Base-by-base conservation (phyloP, 2,888 invertebrate genomes). In the Amiota mariae region DNA sequence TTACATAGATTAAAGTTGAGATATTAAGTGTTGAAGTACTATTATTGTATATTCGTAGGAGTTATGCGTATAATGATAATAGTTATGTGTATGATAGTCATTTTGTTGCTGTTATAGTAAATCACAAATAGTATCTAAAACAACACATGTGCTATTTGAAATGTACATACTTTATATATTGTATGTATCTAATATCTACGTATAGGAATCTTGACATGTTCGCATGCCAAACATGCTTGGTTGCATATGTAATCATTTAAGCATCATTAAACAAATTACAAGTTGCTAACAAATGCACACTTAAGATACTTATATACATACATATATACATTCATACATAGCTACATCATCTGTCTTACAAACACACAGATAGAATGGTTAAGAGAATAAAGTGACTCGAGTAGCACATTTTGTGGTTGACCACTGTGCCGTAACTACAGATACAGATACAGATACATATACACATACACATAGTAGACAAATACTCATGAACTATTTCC, bases 221-320 rank as follows among this genome's bases (percentile, higher is more conserved):
- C 75, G 76, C 75, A 78, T 85, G 82, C 80, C 79, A 80, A 77
- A 76, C 75, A 80, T 72, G 80, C 82, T 79, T 46, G 76, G 64
- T 71, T 77, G 81, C 81, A 82, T 79, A 77, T 79, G 79, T 78
- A 80, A 84, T 81, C 85, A 80, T 80, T 79, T 77, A 76, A 77
- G 76, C 77, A 75, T 78, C 77, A 78, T 78, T 82, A 80, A 76
- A 77, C 76, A 78, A 82, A 83, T 76, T 80, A 78, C 82, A 81
- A 80, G 77, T 75, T 76, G 82, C 77, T 80, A 80, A 82, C 78
- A 80, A 67, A 76, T 81, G 77, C n/a, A 54, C 54, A 72, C 24
- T 63, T 48, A 36, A 36, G 36, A 36, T 36, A 36, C 36, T 24
- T 24, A 71, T 20, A 59, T 48, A 71, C 61, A 49, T 13, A 56